Conservation (phyloP, 2,113 vertebrate genomes). For the Marmota monax region DNA sequence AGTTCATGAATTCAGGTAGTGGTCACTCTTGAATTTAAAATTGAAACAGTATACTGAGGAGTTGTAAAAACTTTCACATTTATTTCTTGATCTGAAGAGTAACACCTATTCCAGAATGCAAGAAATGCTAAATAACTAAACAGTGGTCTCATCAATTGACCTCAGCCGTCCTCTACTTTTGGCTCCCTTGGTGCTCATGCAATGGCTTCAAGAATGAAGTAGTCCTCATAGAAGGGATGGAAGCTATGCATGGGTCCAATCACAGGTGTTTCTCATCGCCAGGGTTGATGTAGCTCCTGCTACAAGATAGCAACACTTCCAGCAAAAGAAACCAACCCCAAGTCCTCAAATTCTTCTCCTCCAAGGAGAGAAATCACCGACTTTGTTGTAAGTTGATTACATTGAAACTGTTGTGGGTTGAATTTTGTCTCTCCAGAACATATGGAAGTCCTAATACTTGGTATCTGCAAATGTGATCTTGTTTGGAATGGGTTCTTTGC, state of each 20-base stretch:
- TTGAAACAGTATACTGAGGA: slow-evolving; percentile 2
- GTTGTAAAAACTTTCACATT: neutral
- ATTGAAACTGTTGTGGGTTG: neutral
- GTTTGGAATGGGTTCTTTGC: neutral
- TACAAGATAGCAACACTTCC: neutral
- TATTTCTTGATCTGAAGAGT: neutral
- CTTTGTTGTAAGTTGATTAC: neutral
- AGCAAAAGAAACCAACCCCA: neutral
- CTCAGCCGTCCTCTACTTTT: neutral
- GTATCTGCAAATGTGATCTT: neutral
- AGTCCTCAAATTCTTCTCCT: neutral
- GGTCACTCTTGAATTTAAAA: neutral
- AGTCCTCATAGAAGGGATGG: neutral
- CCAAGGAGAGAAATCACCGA: neutral
- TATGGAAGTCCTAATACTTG: neutral
- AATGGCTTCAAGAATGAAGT: neutral
- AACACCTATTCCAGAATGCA: neutral
- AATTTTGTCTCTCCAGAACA: neutral
- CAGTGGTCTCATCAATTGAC: neutral
- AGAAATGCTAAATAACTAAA: neutral
- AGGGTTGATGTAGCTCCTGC: neutral
- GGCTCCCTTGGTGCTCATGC: neutral
- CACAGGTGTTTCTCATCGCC: neutral
- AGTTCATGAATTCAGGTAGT: neutral
- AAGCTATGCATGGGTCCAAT: neutral